Conservation (phyloP, 2,888 invertebrate genomes). For the Agrypnus murinus region DNA sequence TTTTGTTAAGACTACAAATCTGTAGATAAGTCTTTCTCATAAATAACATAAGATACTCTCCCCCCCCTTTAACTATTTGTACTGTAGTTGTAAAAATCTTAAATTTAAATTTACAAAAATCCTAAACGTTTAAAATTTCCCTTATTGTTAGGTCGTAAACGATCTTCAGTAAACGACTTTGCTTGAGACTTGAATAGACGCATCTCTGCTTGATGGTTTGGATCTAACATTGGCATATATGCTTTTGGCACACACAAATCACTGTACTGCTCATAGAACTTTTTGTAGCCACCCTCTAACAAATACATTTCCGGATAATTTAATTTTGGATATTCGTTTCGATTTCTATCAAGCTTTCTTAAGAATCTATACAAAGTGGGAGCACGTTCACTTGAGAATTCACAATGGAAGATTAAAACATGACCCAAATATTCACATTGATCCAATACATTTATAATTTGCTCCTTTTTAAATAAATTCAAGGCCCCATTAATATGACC, state of each 20-base stretch:
- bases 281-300: conserved; percentile 91
- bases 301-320: conserved; percentile 95
- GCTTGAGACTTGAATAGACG: conserved; percentile 84
- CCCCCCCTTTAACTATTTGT: too few relatives aligned
- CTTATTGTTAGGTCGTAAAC: conserved; percentile 25
- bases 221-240: conserved; percentile 92
- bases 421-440: conserved; percentile 70
- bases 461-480: conserved; percentile 88
- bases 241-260: conserved; percentile 81
- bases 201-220: conserved; percentile 82
- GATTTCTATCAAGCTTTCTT: conserved; percentile 87
- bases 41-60: too few relatives aligned
- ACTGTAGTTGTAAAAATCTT: too few relatives aligned
- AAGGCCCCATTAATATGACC: conserved; percentile 91
- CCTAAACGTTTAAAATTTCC: background rate
- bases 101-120: background rate
- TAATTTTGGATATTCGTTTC: conserved; percentile 87
- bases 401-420: conserved; percentile 97
- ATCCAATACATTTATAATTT: conserved; percentile 78
- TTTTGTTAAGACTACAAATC: too few relatives aligned
- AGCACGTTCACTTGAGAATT: conserved; percentile 96
- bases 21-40: too few relatives aligned
- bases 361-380: conserved; percentile 93
- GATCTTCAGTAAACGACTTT: conserved; percentile 79
- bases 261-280: conserved; percentile 82